phyloP scores from a whole-genome alignment of 2,113 vertebrate genomes.

The Oenanthe oenanthe region DNA sequence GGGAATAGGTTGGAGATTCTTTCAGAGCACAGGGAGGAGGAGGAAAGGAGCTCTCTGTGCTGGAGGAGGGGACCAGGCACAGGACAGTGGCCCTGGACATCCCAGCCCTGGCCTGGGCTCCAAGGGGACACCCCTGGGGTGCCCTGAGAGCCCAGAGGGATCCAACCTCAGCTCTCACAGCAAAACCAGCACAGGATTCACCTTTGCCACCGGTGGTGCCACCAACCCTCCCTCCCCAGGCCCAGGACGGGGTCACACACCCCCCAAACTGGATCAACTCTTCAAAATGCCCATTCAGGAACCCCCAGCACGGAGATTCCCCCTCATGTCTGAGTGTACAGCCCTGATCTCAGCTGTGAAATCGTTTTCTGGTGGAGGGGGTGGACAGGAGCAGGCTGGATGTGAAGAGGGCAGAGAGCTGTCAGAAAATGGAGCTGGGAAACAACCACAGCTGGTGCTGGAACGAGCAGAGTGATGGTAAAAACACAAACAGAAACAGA shows the following conservation, averaged over 20 bases:
- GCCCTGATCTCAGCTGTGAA: not conserved
- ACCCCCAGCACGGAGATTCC: not conserved
- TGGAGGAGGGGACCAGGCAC: not conserved
- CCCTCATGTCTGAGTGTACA: rapidly evolving
- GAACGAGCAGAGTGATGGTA: not conserved
- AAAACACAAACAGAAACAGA: not conserved
- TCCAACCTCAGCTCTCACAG: not conserved
- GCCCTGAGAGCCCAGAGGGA: not conserved
- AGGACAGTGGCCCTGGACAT: not conserved
- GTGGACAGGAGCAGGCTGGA: not conserved
- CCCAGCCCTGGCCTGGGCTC: not conserved
- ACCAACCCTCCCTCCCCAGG: not conserved
- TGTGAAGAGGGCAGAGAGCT: not conserved
- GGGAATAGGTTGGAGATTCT: not conserved
- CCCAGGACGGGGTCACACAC: not conserved
- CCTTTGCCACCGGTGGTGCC: not conserved
- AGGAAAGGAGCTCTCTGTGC: not conserved
- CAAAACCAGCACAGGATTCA: not conserved
- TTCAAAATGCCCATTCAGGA: rapidly evolving
- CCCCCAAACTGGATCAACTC: not conserved
- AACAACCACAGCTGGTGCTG: rapidly evolving
- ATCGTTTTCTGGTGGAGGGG: not conserved
- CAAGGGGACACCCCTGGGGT: not conserved
- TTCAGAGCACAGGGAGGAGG: not conserved
- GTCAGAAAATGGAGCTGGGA: rapidly evolving